phyloP scores from a whole-genome alignment of 2,797 vertebrate species.

The Sandelia bainsii region DNA sequence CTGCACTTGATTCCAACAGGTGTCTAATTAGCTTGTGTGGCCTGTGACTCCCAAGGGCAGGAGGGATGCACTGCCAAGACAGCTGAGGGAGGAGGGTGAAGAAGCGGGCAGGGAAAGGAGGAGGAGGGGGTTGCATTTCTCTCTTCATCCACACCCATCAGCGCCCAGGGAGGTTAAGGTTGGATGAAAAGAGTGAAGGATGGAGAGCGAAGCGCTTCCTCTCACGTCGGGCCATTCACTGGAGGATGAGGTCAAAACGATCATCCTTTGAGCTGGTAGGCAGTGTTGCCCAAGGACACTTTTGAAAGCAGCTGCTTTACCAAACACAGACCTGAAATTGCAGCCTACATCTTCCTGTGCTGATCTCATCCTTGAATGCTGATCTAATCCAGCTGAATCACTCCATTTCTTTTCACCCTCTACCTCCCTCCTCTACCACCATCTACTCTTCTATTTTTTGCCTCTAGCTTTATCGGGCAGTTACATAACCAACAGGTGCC shows the following conservation, averaged over 20 bases:
- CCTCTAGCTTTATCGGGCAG: slow-evolving; percentile 24
- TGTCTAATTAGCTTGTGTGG: slow-evolving; percentile 81
- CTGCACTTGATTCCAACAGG: slow-evolving; percentile 76
- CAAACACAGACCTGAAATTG: slow-evolving; percentile 22
- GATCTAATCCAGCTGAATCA: slow-evolving; percentile 58
- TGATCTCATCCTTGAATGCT: slow-evolving; percentile 33
- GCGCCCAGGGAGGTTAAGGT: slow-evolving; percentile 20
- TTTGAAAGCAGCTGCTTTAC: slow-evolving; percentile 11
- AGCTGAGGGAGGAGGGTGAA: slow-evolving; percentile 65
- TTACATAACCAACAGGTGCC: slow-evolving; percentile 66
- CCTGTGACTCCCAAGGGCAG: slow-evolving; percentile 60
- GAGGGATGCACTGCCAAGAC: slow-evolving; percentile 64
- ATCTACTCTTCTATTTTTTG: slow-evolving; percentile 44
- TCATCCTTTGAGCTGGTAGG: slow-evolving; percentile 4
- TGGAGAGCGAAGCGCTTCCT: slow-evolving; percentile 30
- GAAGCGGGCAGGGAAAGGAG: slow-evolving; percentile 13
- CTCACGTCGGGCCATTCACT: slow-evolving; percentile 15
- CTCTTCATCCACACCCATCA: slow-evolving; percentile 49
- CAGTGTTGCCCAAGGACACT: slow-evolving; percentile 29
- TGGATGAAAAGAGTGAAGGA: slow-evolving; percentile 23
- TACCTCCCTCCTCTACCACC: slow-evolving; percentile 33
- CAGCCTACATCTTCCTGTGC: slow-evolving; percentile 1
- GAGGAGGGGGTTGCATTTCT: slow-evolving; percentile 13
- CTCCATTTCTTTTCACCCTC: slow-evolving; percentile 24
- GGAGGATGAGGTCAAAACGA: slow-evolving; percentile 24